Conservation (phyloP, 2,113 vertebrate genomes). For the Oncorhynchus nerka region DNA sequence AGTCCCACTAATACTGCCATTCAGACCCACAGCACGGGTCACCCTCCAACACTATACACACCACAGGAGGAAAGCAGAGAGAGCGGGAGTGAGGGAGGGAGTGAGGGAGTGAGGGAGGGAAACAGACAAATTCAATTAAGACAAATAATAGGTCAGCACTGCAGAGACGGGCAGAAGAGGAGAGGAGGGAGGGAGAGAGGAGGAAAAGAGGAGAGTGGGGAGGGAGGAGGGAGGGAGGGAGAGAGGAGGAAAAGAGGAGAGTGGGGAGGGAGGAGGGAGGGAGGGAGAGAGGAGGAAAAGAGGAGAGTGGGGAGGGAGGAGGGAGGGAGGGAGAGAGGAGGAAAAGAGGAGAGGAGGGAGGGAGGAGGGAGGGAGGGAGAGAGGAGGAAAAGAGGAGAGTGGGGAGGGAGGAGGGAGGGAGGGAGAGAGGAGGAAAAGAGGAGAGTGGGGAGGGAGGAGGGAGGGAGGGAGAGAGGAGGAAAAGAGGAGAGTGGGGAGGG, state of each 20-base stretch:
- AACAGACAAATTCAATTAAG: constrained; percentile 46
- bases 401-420: too few species aligned
- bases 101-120: neutral
- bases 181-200: neutral
- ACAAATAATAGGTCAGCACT: constrained; percentile 40
- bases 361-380: neutral
- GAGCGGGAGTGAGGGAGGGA: neutral
- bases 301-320: neutral
- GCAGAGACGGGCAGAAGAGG: constrained; percentile 10
- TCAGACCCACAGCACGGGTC: constrained; percentile 1
- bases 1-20: constrained; percentile 10
- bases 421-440: neutral
- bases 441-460: neutral
- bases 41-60: neutral
- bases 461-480: too few species aligned
- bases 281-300: too few species aligned
- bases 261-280: too few species aligned
- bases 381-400: neutral
- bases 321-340: too few species aligned
- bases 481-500: too few species aligned
- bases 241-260: neutral
- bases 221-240: neutral
- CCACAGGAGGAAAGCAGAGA: neutral
- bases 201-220: too few species aligned
- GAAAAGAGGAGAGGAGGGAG: too few species aligned